Base-by-base conservation (phyloP, 2,113 vertebrate genomes). In the Leptobrachium ailaonicum region DNA sequence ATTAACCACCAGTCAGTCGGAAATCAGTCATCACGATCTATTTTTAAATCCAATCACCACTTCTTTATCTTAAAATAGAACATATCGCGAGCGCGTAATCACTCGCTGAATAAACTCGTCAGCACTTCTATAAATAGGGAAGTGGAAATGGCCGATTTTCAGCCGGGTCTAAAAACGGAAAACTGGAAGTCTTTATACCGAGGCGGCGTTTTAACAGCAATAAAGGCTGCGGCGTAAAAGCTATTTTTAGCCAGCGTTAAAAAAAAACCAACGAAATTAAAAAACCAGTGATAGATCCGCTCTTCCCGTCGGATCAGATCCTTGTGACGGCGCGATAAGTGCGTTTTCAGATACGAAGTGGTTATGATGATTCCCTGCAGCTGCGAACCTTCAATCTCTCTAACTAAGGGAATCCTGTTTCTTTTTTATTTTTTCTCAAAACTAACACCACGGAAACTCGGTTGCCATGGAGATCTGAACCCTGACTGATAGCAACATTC, bases 391-490 rank as follows among this genome's bases (percentile, higher is more conserved):
- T 84, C 80, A 69, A 76, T 76, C 79, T 85, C 54, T 82, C 77
- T 86, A 80, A 84, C 85, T 70, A 84, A 87, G 87, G 82, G 66
- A 86, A 87, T 84, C 86, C 89, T 77, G 2, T 83, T 60, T 14
- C 89, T 77, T 2, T 83, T 60, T 14, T 60, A 14, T 60, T 83
- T 69, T 32, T 1, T 32, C 20, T 32, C 73, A 75, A 84, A 85
- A 84, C 60, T 74, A 72, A 85, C 79, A 64, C 53, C 4, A 0
- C 75, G 75, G 79, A 87, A 83, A 40, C 82, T 85, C 70, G 78
- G 87, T 91, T 88, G 76, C 89, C 83, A 88, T 89, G 87, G 89
- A 83, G 84, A 87, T 86, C 62, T 0, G 0, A 83, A 63, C 82
- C 85, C 72, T 77, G 68, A 86, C 83, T 88, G 84, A 85, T 84